Conservation (phyloP, 2,113 vertebrate genomes). For the Pseudorasbora parva region DNA sequence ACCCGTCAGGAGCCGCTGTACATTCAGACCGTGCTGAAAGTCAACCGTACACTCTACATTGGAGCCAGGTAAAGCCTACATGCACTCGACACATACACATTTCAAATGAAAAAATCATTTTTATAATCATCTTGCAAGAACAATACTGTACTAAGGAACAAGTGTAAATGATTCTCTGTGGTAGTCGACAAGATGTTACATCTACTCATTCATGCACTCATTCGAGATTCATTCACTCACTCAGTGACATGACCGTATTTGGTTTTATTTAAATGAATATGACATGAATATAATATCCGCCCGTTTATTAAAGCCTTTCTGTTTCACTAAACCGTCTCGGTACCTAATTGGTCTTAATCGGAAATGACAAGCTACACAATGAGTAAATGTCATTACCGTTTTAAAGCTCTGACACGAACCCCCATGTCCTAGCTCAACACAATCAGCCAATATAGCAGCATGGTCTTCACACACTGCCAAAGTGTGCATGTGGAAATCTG, state of each 20-base stretch:
- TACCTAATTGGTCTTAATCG: conserved; percentile 14
- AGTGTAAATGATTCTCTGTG: conserved; percentile 12
- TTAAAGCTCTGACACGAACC: conserved; percentile 30
- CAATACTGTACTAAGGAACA: not conserved
- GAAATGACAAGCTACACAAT: conserved; percentile 54
- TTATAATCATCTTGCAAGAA: not conserved
- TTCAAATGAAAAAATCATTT: not conserved
- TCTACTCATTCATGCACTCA: not conserved
- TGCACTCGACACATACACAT: not conserved
- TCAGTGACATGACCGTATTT: not conserved
- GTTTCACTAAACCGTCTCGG: conserved; percentile 4
- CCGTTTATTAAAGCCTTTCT: conserved; percentile 23
- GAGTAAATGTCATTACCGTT: conserved; percentile 54
- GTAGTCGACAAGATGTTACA: not conserved
- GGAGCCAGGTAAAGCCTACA: conserved; percentile 86
- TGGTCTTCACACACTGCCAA: conserved; percentile 23
- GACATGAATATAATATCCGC: not conserved
- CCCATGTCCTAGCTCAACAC: not conserved
- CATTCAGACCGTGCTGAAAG: conserved; percentile 90
- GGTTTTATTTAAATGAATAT: not conserved
- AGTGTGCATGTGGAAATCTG: conserved; percentile 20
- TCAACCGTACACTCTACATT: conserved; percentile 94
- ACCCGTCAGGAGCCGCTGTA: conserved; percentile 79
- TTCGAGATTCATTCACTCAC: not conserved
- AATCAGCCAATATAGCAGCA: conserved; percentile 16